These are phyloP conservation scores for Apodemia zela DNA, from an alignment of 2,888 invertebrate genomes.

Conservation along the genomic window DNA sequence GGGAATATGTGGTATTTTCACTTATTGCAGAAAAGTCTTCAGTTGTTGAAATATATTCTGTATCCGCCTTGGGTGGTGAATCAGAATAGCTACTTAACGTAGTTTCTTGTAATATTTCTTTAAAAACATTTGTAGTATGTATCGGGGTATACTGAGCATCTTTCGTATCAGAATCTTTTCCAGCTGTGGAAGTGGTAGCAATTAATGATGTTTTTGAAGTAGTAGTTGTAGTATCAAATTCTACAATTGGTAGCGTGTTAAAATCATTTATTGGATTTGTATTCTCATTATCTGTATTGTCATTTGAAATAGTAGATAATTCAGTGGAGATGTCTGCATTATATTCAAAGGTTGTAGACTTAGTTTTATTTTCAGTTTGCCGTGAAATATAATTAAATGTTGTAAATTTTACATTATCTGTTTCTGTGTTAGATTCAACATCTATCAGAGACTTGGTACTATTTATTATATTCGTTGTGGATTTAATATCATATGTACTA, in stretches of 20 bases:
- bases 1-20: neutral
- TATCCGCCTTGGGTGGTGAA: neutral
- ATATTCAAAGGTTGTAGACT: neutral
- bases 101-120: neutral
- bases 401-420: neutral
- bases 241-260: neutral
- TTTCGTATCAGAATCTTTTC: neutral
- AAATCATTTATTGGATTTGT: neutral
- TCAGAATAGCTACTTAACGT: neutral
- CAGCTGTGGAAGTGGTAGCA: neutral
- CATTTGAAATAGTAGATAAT: neutral
- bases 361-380: neutral
- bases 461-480: slow-evolving; percentile 12
- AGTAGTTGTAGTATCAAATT: neutral
- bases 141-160: neutral
- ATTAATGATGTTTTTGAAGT: neutral
- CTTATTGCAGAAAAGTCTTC: neutral
- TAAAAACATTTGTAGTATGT: neutral
- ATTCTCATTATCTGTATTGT: neutral
- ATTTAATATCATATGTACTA: neutral
- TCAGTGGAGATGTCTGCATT: neutral
- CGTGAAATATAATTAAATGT: neutral
- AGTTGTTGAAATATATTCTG: neutral
- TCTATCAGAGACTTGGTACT: neutral
- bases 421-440: neutral